Evolutionary conservation across 1,140 invertebrate genomes (phyloP).

Genomic region (Anastatus disparis): DNA sequence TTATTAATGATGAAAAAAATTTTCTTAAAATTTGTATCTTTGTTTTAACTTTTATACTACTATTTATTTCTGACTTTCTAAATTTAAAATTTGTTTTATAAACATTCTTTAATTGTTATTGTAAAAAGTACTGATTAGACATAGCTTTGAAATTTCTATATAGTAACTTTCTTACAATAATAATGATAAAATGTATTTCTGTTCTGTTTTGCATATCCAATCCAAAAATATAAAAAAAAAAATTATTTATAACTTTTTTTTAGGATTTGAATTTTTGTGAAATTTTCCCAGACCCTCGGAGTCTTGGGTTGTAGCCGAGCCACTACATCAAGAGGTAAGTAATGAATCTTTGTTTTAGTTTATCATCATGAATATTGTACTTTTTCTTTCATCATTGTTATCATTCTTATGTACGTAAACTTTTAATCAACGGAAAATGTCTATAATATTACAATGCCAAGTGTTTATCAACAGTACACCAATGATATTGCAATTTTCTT

Average conservation of each 20-base stretch:
- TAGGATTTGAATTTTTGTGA: conserved; percentile 5
- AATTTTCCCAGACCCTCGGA: conserved; percentile 14
- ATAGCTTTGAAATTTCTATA: too few relatives aligned
- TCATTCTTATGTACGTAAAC: neutral
- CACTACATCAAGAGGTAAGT: conserved; percentile 15
- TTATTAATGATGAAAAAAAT: too few relatives aligned
- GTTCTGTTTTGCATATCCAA: too few relatives aligned
- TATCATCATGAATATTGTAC: conserved; percentile 6
- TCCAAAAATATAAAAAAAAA: too few relatives aligned
- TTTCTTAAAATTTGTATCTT: too few relatives aligned
- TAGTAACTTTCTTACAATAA: too few relatives aligned
- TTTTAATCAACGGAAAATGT: conserved; percentile 8
- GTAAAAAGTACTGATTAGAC: too few relatives aligned
- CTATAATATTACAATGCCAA: neutral
- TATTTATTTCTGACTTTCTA: too few relatives aligned
- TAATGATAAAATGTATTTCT: too few relatives aligned
- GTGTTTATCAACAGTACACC: neutral
- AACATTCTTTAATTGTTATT: too few relatives aligned
- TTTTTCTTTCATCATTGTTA: neutral
- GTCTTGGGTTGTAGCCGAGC: neutral
- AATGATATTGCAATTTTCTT: neutral
- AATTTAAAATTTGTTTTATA: too few relatives aligned
- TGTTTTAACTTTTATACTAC: too few relatives aligned
- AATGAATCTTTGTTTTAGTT: neutral
- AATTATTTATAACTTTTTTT: neutral